These are phyloP conservation scores for Ruditapes philippinarum DNA, from an alignment of 1,140 invertebrate species.

Conservation along the genomic window DNA sequence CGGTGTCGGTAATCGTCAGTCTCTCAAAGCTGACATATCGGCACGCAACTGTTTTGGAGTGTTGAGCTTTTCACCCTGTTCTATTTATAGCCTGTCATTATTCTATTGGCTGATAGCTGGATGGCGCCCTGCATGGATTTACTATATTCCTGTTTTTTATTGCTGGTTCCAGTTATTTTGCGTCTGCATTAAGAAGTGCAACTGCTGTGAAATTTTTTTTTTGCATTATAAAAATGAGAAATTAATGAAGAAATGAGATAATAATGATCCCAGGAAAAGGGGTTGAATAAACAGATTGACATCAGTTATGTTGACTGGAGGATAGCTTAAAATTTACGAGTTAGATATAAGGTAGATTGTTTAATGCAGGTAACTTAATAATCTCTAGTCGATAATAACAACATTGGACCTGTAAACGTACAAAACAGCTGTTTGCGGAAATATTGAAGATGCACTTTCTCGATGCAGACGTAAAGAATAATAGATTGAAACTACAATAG, in stretches of 20 bases:
- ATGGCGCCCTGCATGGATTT: slow-evolving; percentile 67
- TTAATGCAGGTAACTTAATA: too few relatives aligned
- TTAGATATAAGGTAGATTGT: too few relatives aligned
- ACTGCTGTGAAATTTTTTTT: neutral
- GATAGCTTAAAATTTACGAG: too few relatives aligned
- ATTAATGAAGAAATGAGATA: neutral
- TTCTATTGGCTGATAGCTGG: slow-evolving; percentile 62
- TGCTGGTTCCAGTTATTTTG: neutral
- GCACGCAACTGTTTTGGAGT: slow-evolving; percentile 62
- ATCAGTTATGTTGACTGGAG: too few relatives aligned
- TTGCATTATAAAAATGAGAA: neutral
- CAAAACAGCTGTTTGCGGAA: neutral
- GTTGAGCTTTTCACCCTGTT: slow-evolving; percentile 70
- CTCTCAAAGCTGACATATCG: slow-evolving; percentile 34
- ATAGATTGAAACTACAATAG: slow-evolving; percentile 29
- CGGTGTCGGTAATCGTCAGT: slow-evolving; percentile 68
- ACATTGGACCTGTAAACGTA: neutral
- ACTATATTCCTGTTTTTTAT: slow-evolving; percentile 57
- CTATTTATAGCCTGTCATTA: slow-evolving; percentile 64
- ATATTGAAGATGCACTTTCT: neutral
- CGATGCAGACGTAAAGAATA: neutral
- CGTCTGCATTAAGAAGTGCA: slow-evolving; percentile 32
- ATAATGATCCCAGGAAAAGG: too few relatives aligned
- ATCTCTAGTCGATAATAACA: too few relatives aligned
- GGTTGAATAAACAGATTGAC: too few relatives aligned